Evolutionary conservation across 2,797 vertebrate species (phyloP).

Genomic region (Chaunax sp.): DNA sequence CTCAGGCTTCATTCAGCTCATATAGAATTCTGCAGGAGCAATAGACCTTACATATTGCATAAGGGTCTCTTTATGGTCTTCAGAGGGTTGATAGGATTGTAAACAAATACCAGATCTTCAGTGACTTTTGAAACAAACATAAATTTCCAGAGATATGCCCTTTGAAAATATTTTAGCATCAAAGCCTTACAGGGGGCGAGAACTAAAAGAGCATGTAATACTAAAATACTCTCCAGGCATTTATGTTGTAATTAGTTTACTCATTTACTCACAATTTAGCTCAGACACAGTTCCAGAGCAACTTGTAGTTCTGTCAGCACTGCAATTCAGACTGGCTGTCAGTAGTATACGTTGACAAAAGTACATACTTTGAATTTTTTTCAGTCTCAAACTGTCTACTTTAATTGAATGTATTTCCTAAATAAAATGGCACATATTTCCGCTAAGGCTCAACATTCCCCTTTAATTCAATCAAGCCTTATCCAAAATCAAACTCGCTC

Average conservation of each 20-base stretch:
- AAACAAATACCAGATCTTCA: conserved; percentile 1
- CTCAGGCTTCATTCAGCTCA: conserved; percentile 14
- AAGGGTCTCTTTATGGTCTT: not conserved
- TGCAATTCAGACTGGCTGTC: too few relatives aligned
- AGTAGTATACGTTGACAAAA: too few relatives aligned
- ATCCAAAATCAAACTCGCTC: too few relatives aligned
- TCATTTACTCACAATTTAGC: not conserved
- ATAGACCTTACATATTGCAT: not conserved
- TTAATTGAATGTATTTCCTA: too few relatives aligned
- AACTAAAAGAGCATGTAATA: not conserved
- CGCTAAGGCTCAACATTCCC: too few relatives aligned
- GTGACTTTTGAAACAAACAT: not conserved
- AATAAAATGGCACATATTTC: too few relatives aligned
- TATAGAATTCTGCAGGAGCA: not conserved
- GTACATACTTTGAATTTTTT: too few relatives aligned
- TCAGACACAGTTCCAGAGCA: too few relatives aligned
- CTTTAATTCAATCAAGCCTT: too few relatives aligned
- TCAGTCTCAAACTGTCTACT: too few relatives aligned
- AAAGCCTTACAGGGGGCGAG: not conserved
- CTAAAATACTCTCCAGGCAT: not conserved
- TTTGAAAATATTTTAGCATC: too few relatives aligned
- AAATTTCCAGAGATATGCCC: not conserved
- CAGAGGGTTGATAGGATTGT: not conserved
- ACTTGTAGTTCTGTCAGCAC: too few relatives aligned
- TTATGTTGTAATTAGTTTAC: not conserved